Base-by-base conservation (phyloP, 2,797 vertebrate species). In the Micrastur ruficollis region DNA sequence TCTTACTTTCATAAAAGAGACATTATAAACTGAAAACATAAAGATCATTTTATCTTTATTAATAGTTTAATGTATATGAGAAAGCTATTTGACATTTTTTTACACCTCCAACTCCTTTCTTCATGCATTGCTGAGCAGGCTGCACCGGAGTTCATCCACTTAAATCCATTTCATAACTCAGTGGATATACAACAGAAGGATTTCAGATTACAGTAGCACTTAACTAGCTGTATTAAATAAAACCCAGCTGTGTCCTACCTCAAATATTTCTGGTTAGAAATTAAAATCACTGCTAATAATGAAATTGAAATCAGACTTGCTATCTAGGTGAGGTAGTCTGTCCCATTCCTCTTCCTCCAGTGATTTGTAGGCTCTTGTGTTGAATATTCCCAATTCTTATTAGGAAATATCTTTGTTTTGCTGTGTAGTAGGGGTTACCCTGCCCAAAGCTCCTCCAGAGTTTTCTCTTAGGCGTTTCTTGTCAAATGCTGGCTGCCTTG, bases 51-150 rank as follows among this genome's bases (percentile, higher is more conserved):
- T 98, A 97, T 98, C 97, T 98, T 98, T 98, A 98, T 97, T 98
- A 98, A 98, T 97, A 98, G 97, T 98, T 98, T 98, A 98, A 98
- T 98, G 95, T 95, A 95, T 97, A 96, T 94, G 94, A 98, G 97
- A 98, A 98, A 98, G 95, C 93, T 97, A 97, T 98, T 97, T 98
- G 98, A 98, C 97, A 97, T 98, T 98, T 98, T 98, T 97, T 97
- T 97, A 98, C 97, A 98, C 96, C 97, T 98, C 95, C 97, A 98
- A 82, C 95, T 97, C 97, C 96, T 98, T 95, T 97, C 97, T 98
- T 98, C 98, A 98, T 98, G 98, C 98, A 96, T 98, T 98, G 97
- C 96, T 98, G 98, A 98, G 96, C 97, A 98, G 96, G 96, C 97
- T 97, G 93, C 95, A 96, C 95, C 93, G 95, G 91, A 95, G 97